Evolutionary conservation across 2,113 vertebrate species (phyloP).

Genomic region (Cervus canadensis): DNA sequence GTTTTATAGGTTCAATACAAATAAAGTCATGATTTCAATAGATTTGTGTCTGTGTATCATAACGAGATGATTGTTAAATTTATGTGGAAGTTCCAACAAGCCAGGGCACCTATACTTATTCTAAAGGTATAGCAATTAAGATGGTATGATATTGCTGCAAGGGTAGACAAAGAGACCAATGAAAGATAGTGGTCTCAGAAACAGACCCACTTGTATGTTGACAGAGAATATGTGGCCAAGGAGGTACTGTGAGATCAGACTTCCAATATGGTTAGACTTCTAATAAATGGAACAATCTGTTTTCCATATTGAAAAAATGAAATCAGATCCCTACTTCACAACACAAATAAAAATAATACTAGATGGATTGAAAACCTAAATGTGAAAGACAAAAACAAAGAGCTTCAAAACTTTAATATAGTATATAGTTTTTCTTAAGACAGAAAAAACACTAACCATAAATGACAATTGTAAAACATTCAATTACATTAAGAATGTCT

Average conservation of each 20-base stretch:
- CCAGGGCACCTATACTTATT: not conserved
- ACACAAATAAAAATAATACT: not conserved
- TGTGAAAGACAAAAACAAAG: conserved; percentile 1
- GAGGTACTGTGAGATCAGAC: not conserved
- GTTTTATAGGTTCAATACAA: conserved; percentile 18
- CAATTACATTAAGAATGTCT: not conserved
- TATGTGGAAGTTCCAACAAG: conserved; percentile 7
- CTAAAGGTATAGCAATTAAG: not conserved
- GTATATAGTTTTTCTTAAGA: conserved; percentile 1
- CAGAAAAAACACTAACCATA: not conserved
- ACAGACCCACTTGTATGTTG: not conserved
- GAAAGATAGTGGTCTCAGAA: not conserved
- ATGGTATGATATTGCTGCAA: not conserved
- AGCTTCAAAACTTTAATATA: not conserved
- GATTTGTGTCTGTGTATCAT: not conserved
- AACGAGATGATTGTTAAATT: conserved; percentile 17
- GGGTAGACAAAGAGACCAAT: not conserved
- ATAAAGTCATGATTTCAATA: not conserved
- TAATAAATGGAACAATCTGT: not conserved
- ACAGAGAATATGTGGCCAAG: not conserved
- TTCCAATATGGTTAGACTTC: not conserved
- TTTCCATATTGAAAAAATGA: not conserved
- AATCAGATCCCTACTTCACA: not conserved
- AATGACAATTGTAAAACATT: conserved; percentile 6
- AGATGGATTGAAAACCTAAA: not conserved